These are phyloP conservation scores for Papilio aristodemus DNA, from an alignment of 1,140 invertebrate species.

Conservation along the genomic window DNA sequence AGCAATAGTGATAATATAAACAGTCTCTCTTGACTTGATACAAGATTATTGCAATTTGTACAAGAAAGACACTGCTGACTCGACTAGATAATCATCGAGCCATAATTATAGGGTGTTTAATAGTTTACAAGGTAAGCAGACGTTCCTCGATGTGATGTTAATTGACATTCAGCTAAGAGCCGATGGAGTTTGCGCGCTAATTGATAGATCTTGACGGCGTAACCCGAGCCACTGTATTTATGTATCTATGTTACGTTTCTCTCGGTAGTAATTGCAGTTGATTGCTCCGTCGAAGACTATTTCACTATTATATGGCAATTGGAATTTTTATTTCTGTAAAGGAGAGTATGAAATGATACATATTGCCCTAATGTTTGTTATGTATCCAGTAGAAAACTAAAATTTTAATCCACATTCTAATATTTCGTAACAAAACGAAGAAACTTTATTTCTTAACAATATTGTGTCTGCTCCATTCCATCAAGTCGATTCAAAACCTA, in stretches of 20 bases:
- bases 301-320: background rate
- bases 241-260: conserved; percentile 13
- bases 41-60: too few species aligned
- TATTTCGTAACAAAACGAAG: background rate
- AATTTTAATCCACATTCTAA: too few species aligned
- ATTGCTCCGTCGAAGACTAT: background rate
- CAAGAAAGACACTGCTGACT: background rate
- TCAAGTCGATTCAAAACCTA: background rate
- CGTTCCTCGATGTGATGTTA: conserved; percentile 54
- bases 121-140: conserved; percentile 33
- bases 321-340: background rate
- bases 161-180: conserved; percentile 66
- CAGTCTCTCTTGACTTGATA: too few species aligned
- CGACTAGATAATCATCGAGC: background rate
- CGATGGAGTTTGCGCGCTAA: conserved; percentile 64
- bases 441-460: background rate
- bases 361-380: too few species aligned
- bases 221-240: conserved; percentile 34
- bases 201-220: conserved; percentile 63
- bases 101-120: conserved; percentile 23
- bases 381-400: too few species aligned
- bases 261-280: background rate
- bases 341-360: too few species aligned
- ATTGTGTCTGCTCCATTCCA: background rate
- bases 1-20: too few species aligned